Conservation (phyloP, 2,888 invertebrate genomes). For the Rotaria macrura region DNA sequence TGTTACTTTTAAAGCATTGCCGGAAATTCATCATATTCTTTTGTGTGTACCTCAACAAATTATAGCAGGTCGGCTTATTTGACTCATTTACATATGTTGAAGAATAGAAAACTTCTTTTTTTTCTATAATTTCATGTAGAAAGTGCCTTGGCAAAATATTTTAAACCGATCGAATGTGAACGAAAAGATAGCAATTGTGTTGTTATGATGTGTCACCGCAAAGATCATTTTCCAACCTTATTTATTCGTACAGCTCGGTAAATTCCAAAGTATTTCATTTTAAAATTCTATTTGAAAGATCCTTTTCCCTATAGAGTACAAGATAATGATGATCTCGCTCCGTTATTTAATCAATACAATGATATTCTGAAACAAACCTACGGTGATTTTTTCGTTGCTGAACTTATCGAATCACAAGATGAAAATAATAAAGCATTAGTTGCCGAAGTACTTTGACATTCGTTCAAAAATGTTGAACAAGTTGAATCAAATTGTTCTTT, state of each 20-base stretch:
- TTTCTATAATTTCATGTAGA: neutral
- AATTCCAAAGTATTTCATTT: neutral
- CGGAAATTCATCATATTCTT: conserved; percentile 30
- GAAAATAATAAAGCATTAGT: conserved; percentile 49
- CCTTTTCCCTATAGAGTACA: conserved; percentile 37
- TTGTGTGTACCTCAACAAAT: conserved; percentile 23
- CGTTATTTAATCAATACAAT: conserved; percentile 49
- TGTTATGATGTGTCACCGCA: conserved; percentile 18
- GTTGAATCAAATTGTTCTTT: neutral
- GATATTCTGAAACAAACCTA: conserved; percentile 46
- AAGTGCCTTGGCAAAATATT: conserved; percentile 13
- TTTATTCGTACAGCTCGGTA: conserved; percentile 25
- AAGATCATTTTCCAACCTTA: conserved; percentile 30
- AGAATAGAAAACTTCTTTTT: too few species aligned
- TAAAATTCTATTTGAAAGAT: neutral
- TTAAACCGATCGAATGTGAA: neutral
- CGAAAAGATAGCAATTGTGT: neutral
- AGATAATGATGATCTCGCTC: conserved; percentile 50
- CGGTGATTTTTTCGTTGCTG: conserved; percentile 49
- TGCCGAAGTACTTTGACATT: conserved; percentile 42
- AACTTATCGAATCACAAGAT: conserved; percentile 49
- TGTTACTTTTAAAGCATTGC: conserved; percentile 30
- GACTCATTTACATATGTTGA: neutral
- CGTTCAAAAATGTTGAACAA: neutral
- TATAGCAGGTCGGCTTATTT: neutral